Percentiles rank a stretch among this genome's conserved stretches.
Evolutionary conservation across 2,797 vertebrate species (phyloP).

Genomic region (Okamejei kenojei): DNA sequence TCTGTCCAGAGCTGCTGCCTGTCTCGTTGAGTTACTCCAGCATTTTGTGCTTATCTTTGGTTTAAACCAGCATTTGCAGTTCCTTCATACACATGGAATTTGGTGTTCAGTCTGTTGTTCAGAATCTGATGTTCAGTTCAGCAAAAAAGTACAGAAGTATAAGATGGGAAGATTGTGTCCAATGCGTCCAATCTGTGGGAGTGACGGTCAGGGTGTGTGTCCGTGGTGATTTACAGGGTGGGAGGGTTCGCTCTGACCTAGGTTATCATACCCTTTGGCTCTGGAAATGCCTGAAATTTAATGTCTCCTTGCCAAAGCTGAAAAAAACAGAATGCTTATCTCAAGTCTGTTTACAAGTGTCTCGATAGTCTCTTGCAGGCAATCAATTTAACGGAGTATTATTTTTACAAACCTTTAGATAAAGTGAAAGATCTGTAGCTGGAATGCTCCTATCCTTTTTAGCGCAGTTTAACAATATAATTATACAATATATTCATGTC

Average conservation of each 20-base stretch:
- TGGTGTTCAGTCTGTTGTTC: not conserved
- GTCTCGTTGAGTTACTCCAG: too few relatives aligned
- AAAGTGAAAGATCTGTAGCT: not conserved
- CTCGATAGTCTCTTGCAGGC: not conserved
- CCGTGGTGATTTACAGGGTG: not conserved
- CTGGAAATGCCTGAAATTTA: constrained; percentile 25
- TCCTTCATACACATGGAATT: too few relatives aligned
- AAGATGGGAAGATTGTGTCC: not conserved
- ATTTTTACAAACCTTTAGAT: not conserved
- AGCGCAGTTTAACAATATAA: not conserved
- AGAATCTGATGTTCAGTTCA: not conserved
- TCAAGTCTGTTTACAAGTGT: not conserved
- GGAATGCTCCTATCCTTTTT: not conserved
- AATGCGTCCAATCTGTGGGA: not conserved
- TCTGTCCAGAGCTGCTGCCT: too few relatives aligned
- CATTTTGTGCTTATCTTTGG: too few relatives aligned
- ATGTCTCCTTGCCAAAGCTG: not conserved
- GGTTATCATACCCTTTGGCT: constrained; percentile 24
- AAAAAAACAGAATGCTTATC: constrained; percentile 23
- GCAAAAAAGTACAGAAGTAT: not conserved
- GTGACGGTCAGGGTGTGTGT: constrained; percentile 16
- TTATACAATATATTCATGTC: not conserved
- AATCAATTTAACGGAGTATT: not conserved
- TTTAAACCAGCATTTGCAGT: too few relatives aligned
- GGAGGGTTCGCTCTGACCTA: not conserved